Evolutionary conservation across 2,797 vertebrate species (phyloP).

Genomic region (Gadopsis bispinosus): DNA sequence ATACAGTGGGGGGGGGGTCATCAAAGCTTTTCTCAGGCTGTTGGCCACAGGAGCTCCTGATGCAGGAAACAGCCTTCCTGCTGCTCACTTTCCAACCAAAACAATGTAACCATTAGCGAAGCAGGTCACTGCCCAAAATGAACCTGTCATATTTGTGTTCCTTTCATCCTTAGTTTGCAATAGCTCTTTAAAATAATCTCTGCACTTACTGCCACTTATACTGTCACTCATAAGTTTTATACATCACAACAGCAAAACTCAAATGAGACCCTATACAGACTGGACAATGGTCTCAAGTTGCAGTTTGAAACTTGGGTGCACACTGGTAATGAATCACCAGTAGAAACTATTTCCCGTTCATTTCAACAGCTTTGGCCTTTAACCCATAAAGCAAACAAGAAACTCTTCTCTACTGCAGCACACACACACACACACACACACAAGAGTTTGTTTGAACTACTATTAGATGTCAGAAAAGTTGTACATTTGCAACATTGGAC

Average conservation of each 20-base stretch:
- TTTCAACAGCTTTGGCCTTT: slow-evolving; percentile 77
- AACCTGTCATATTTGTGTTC: slow-evolving; percentile 48
- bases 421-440: neutral
- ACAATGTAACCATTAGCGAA: slow-evolving; percentile 74
- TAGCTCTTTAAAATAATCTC: slow-evolving; percentile 12
- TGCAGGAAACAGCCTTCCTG: slow-evolving; percentile 79
- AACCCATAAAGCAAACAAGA: slow-evolving; percentile 62
- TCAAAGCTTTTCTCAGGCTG: slow-evolving; percentile 79
- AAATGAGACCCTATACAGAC: neutral
- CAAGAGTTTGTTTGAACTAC: slow-evolving; percentile 36
- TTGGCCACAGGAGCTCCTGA: slow-evolving; percentile 70
- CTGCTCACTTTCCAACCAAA: slow-evolving; percentile 78
- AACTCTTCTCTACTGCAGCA: slow-evolving; percentile 3
- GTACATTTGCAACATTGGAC: slow-evolving; percentile 2
- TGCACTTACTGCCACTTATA: neutral
- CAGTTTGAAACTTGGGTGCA: slow-evolving; percentile 21
- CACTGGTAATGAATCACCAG: slow-evolving; percentile 59
- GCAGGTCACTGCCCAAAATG: slow-evolving; percentile 52
- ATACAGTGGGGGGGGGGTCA: slow-evolving; percentile 68
- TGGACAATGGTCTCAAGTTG: slow-evolving; percentile 15
- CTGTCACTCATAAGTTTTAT: slow-evolving; percentile 3
- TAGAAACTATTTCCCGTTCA: slow-evolving; percentile 65
- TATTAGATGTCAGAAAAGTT: slow-evolving; percentile 19
- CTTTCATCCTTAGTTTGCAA: slow-evolving; percentile 29
- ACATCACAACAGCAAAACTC: slow-evolving; percentile 1